phyloP scores from a whole-genome alignment of 1,140 invertebrate species.

The Doryteuthis pealeii region DNA sequence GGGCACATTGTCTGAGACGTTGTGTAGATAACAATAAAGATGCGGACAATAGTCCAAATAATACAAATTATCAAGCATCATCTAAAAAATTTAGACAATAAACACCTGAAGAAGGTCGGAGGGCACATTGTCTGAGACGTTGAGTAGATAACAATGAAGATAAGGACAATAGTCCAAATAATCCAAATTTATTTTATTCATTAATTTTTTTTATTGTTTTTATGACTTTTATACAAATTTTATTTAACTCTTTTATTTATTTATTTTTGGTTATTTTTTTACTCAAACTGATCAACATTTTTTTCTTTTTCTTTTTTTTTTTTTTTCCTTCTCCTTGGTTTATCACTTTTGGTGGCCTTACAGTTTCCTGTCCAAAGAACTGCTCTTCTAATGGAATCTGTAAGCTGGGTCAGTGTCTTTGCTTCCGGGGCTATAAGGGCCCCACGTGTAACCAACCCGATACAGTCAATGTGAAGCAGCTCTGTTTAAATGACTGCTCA shows the following conservation, averaged over 20 bases:
- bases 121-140: too few relatives aligned
- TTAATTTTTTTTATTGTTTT: too few relatives aligned
- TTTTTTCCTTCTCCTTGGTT: constrained; percentile 8
- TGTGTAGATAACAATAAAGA: too few relatives aligned
- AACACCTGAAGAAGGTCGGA: too few relatives aligned
- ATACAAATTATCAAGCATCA: too few relatives aligned
- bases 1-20: too few relatives aligned
- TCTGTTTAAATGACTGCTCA: constrained; percentile 92
- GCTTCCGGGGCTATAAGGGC: constrained; percentile 96
- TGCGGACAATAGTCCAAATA: too few relatives aligned
- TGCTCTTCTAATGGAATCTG: constrained; percentile 96
- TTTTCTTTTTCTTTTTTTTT: constrained; percentile 23
- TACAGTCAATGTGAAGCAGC: constrained; percentile 88
- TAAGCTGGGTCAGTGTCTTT: constrained; percentile 91
- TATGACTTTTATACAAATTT: too few relatives aligned
- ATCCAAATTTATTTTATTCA: too few relatives aligned
- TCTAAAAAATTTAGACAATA: too few relatives aligned
- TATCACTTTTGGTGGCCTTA: background rate
- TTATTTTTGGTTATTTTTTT: constrained; percentile 14
- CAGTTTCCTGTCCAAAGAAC: constrained; percentile 68
- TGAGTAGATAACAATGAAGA: too few relatives aligned
- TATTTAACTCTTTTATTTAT: background rate
- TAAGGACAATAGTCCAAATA: too few relatives aligned
- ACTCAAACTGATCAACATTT: constrained; percentile 15
- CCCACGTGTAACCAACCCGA: constrained; percentile 86